phyloP scores from a whole-genome alignment of 2,113 vertebrate genomes.

The Origma solitaria region DNA sequence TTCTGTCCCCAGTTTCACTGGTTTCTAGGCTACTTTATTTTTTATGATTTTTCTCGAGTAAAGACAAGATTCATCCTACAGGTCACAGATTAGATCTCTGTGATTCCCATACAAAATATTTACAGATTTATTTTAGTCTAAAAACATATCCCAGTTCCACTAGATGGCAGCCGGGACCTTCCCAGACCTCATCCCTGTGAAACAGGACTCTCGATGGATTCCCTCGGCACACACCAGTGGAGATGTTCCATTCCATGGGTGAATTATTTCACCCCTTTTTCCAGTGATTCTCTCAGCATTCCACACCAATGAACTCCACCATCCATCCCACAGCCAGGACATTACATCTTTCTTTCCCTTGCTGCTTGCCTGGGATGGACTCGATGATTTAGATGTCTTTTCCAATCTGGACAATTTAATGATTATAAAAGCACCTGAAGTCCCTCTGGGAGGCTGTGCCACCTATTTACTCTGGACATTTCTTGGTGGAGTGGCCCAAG shows the following conservation, averaged over 20 bases:
- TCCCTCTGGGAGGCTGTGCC: background rate
- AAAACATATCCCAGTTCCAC: background rate
- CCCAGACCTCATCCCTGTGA: background rate
- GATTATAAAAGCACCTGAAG: background rate
- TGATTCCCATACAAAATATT: background rate
- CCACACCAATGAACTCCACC: background rate
- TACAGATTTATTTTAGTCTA: background rate
- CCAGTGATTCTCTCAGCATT: background rate
- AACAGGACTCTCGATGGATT: accelerated
- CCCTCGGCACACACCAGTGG: background rate
- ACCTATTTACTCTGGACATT: background rate
- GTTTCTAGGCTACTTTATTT: background rate
- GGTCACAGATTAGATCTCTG: background rate
- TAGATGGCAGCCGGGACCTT: slow-evolving; percentile 44
- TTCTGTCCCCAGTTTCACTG: background rate
- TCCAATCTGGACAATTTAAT: background rate
- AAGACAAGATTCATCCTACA: background rate
- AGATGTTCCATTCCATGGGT: background rate
- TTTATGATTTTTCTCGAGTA: background rate
- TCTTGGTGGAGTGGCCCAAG: background rate
- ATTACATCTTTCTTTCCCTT: background rate
- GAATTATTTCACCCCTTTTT: background rate
- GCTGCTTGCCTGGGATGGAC: background rate
- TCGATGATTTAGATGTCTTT: background rate
- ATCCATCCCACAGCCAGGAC: background rate